Percentiles rank a stretch among this genome's conserved stretches.
Conservation (phyloP, 2,797 vertebrate genomes). For the Bradypodion pumilum region DNA sequence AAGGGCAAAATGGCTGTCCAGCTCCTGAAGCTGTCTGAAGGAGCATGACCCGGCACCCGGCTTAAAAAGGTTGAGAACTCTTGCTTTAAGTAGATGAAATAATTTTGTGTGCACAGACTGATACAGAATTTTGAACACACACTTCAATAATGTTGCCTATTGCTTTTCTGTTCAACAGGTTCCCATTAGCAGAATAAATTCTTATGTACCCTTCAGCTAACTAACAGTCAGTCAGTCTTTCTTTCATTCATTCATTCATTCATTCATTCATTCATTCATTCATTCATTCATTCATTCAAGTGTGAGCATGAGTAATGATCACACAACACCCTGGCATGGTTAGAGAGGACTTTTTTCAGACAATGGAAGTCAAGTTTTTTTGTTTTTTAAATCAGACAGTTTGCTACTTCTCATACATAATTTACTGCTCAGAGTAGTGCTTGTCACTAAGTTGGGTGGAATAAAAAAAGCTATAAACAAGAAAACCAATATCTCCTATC, state of each 20-base stretch:
- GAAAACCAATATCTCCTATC: too few species aligned
- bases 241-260: neutral
- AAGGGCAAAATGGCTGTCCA: too few species aligned
- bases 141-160: too few species aligned
- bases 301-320: neutral
- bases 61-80: too few species aligned
- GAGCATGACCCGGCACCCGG: too few species aligned
- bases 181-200: neutral
- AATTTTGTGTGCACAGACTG: slow-evolving; percentile 10
- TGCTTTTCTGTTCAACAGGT: neutral
- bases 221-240: too few species aligned
- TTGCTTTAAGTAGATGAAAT: slow-evolving; percentile 59
- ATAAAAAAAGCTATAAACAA: too few species aligned
- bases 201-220: too few species aligned
- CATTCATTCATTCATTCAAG: neutral
- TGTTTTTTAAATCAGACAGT: neutral
- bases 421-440: too few species aligned
- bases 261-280: neutral
- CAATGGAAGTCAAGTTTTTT: neutral
- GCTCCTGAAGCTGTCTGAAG: too few species aligned
- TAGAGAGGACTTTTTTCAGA: neutral
- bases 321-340: neutral
- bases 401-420: neutral
- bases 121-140: neutral
- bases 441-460: too few species aligned